These are phyloP conservation scores for Branchipolynoe longqiensis DNA, from an alignment of 2,888 invertebrate genomes.

Conservation along the genomic window DNA sequence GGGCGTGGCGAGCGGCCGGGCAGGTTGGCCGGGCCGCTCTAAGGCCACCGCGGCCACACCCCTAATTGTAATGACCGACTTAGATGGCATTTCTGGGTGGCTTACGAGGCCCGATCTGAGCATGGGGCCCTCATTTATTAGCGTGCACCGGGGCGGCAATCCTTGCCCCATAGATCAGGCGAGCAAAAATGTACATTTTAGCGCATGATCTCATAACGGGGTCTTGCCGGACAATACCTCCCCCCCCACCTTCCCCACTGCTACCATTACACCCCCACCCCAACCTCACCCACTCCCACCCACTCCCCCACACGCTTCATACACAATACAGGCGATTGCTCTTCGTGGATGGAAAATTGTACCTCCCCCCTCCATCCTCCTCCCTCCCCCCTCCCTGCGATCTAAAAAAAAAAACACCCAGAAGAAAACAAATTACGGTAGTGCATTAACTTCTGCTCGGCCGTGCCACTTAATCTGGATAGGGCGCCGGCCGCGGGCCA, in stretches of 20 bases:
- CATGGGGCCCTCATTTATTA: conserved; percentile 39
- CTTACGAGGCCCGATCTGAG: conserved; percentile 13
- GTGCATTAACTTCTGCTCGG: conserved; percentile 53
- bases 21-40: background rate
- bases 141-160: conserved; percentile 14
- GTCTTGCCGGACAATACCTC: conserved; percentile 8
- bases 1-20: too few relatives aligned
- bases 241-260: background rate
- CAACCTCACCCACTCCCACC: too few relatives aligned
- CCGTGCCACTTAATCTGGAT: conserved; percentile 48
- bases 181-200: conserved; percentile 54
- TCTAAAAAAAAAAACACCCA: too few relatives aligned
- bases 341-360: conserved; percentile 52
- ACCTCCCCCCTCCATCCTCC: too few relatives aligned
- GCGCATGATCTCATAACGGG: conserved; percentile 52
- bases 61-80: conserved; percentile 54
- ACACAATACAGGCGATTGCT: conserved; percentile 15
- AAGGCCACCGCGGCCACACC: too few relatives aligned
- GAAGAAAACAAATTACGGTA: conserved; percentile 55
- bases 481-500: conserved; percentile 19
- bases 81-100: conserved; percentile 52
- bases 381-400: too few relatives aligned
- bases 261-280: too few relatives aligned
- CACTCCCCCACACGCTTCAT: too few relatives aligned
- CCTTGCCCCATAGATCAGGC: conserved; percentile 48